A percentile compares a stretch with the other conserved stretches of the same genome.
These are phyloP conservation scores for Rhodinocichla rosea DNA, from an alignment of 2,113 vertebrate species.

Conservation along the genomic window DNA sequence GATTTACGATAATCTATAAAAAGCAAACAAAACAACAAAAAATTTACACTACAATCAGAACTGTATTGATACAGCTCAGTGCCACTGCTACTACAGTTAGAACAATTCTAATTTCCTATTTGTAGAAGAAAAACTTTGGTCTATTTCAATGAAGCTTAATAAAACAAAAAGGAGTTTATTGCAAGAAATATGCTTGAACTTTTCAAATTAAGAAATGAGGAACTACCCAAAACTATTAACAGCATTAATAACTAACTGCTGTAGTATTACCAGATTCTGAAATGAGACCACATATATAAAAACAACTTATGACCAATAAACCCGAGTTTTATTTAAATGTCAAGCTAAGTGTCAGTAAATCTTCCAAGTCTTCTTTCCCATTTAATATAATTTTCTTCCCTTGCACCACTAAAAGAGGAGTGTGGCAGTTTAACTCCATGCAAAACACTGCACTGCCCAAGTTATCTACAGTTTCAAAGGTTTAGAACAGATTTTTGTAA, in stretches of 20 bases:
- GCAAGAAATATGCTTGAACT: background rate
- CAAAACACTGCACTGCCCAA: background rate
- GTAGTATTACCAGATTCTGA: background rate
- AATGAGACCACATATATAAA: background rate
- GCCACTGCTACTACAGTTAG: background rate
- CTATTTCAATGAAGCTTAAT: background rate
- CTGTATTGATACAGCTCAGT: background rate
- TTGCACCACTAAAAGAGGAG: background rate
- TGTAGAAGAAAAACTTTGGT: background rate
- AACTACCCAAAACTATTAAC: background rate
- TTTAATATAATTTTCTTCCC: background rate
- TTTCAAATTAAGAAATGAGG: background rate
- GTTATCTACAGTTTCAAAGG: background rate
- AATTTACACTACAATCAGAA: background rate
- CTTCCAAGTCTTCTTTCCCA: background rate
- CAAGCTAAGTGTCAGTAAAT: background rate
- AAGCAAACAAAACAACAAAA: background rate
- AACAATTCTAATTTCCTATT: no score
- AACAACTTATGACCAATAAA: background rate
- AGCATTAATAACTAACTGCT: background rate
- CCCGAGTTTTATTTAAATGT: background rate
- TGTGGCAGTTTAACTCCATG: background rate
- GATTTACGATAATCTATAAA: background rate
- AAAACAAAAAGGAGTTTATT: background rate
- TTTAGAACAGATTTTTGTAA: background rate